phyloP scores from a whole-genome alignment of 2,888 invertebrate species.

The Drosophila subsilvestris region DNA sequence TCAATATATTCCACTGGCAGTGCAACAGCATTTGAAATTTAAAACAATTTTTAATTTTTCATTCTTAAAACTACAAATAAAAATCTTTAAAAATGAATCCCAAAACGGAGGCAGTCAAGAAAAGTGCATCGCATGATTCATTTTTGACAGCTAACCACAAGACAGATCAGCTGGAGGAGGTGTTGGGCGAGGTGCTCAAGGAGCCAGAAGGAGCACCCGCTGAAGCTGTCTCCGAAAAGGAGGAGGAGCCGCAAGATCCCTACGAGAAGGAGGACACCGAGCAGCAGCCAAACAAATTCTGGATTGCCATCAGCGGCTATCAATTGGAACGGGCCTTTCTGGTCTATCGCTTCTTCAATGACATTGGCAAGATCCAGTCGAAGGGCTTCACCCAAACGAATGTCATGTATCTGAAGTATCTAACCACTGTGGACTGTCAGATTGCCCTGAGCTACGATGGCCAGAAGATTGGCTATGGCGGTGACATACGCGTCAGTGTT shows the following conservation, averaged over 20 bases:
- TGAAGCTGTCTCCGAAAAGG: not conserved
- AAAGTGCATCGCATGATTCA: not conserved
- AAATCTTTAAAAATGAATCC: not conserved
- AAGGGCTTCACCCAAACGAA: slow-evolving; percentile 29
- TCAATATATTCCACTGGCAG: not conserved
- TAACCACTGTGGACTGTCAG: slow-evolving; percentile 33
- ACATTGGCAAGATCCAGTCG: slow-evolving; percentile 53
- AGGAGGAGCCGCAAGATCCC: not conserved
- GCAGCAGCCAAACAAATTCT: slow-evolving; percentile 21
- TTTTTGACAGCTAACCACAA: not conserved
- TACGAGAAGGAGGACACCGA: not conserved
- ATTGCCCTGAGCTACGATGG: slow-evolving; percentile 57
- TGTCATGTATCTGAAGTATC: slow-evolving; percentile 55
- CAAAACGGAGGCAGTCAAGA: not conserved
- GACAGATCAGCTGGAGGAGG: not conserved
- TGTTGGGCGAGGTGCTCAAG: not conserved
- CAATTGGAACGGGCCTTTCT: slow-evolving; percentile 2
- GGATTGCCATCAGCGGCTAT: slow-evolving; percentile 61
- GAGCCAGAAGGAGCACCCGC: not conserved
- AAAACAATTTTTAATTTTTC: too few relatives aligned
- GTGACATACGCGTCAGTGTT: slow-evolving; percentile 54
- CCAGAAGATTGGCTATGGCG: slow-evolving; percentile 62
- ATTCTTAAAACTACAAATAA: too few relatives aligned
- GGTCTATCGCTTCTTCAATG: slow-evolving; percentile 59
- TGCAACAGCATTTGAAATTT: not conserved